phyloP scores from a whole-genome alignment of 2,797 vertebrate genomes.

The Ctenopoma kingsleyae region DNA sequence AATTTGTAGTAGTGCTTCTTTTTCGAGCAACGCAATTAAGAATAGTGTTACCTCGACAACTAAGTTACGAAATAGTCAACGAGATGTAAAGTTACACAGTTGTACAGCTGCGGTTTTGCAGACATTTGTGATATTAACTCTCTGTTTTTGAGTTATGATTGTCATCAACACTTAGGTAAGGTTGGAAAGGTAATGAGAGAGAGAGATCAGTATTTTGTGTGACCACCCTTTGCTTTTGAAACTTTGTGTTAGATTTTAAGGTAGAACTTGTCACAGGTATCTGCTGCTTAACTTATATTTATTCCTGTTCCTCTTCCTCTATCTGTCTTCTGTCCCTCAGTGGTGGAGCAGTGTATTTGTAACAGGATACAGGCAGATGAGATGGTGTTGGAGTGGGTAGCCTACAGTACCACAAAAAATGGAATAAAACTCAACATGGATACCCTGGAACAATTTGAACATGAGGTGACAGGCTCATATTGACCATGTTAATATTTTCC shows the following conservation, averaged over 20 bases:
- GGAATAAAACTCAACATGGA: constrained; percentile 75
- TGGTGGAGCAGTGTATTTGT: constrained; percentile 89
- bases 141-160: no score
- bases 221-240: no score
- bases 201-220: no score
- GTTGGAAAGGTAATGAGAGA: no score
- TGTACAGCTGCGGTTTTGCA: no score
- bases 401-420: constrained; percentile 85
- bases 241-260: no score
- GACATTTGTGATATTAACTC: no score
- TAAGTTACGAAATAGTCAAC: no score
- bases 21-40: no score
- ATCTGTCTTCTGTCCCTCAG: constrained; percentile 66
- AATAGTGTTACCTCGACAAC: no score
- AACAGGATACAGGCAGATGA: constrained; percentile 79
- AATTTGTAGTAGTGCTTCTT: not conserved
- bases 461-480: constrained; percentile 84
- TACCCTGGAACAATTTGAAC: constrained; percentile 87
- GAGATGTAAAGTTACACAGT: no score
- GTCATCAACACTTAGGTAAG: no score
- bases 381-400: constrained; percentile 87
- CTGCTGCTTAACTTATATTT: not conserved
- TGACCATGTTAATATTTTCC: not conserved
- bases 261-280: not conserved
- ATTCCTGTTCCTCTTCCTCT: not conserved